phyloP scores from a whole-genome alignment of 2,113 vertebrate species.

The Rhea pennata region DNA sequence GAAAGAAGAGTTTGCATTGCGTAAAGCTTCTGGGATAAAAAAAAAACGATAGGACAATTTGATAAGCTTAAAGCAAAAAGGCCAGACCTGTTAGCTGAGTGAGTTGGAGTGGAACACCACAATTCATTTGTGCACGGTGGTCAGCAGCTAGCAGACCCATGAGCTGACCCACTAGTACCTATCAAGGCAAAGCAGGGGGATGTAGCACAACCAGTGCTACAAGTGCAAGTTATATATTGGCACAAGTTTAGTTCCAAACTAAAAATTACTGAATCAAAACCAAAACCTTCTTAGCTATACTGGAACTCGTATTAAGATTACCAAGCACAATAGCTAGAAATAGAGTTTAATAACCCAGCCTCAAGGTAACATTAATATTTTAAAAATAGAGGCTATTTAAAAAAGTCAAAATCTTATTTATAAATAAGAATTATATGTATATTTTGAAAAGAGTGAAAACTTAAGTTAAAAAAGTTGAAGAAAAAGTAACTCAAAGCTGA shows the following conservation, averaged over 20 bases:
- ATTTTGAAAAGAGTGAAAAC: background rate
- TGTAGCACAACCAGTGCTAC: background rate
- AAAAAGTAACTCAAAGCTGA: background rate
- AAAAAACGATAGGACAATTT: background rate
- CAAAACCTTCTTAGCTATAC: background rate
- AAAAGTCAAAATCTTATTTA: background rate
- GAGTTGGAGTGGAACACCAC: background rate
- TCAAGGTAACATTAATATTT: background rate
- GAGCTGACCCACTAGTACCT: too few species aligned
- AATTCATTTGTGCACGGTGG: background rate
- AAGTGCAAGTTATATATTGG: too few species aligned
- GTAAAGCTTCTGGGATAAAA: background rate
- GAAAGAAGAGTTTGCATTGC: background rate
- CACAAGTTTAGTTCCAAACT: background rate
- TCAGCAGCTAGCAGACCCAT: background rate
- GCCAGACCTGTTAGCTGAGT: background rate
- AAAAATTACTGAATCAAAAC: background rate
- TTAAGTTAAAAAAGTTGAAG: background rate
- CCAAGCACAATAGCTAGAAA: background rate
- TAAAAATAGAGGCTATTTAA: accelerated
- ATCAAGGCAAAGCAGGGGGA: background rate
- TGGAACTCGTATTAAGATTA: background rate
- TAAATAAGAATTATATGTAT: background rate
- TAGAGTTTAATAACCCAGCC: background rate
- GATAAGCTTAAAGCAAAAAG: background rate